Evolutionary conservation across 2,888 invertebrate genomes (phyloP), one percentile per base, ranked within the genome.

Genomic region (Phaonia tiefii): DNA sequence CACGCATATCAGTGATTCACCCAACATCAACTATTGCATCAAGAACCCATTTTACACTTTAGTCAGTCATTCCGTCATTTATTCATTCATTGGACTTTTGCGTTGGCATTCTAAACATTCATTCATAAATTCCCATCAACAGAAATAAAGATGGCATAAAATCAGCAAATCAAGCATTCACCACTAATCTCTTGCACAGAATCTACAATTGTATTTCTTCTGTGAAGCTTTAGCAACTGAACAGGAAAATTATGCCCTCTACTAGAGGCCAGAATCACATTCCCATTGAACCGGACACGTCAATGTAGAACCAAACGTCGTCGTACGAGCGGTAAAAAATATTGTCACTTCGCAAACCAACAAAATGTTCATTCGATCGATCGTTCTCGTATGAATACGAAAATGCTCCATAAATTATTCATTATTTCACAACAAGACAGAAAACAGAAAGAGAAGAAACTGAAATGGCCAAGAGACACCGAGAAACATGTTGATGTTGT

Each of bases 1-100:
- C 85, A 85, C 85, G 84, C 84, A 76, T 85, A 85, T 85, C 84
- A 83, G 66, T 84, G 80, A 83, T 80, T 80, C 83, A 82, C 65
- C 39, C 51, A 75, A 63, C 17, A 70, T 7, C 60, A 0, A 54
- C 15, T 2, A 44, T 44, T 44, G 13, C 20, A 22, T 66, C 49
- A 49, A 79, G 31, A 44, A 46, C 56, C 39, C 20, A 56, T 31
- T 31, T 8, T 8, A 60, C 37, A 66, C 67, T 31, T 65, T 51
- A n/a, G n/a, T n/a, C 56, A 70, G 25, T 37, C 51, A 72, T 31
- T 11, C 42, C 13, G 4, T 51, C 66, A 46, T 54, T 37, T 17
- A 44, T 58, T 67, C 46, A 54, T 49, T 72, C 56, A 72, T 71
- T 78, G 10, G 60, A 63, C 17, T 60, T 39, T 39, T 60, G 11